Evolutionary conservation across 2,113 vertebrate species (phyloP).

Genomic region (Elgaria multicarinata): DNA sequence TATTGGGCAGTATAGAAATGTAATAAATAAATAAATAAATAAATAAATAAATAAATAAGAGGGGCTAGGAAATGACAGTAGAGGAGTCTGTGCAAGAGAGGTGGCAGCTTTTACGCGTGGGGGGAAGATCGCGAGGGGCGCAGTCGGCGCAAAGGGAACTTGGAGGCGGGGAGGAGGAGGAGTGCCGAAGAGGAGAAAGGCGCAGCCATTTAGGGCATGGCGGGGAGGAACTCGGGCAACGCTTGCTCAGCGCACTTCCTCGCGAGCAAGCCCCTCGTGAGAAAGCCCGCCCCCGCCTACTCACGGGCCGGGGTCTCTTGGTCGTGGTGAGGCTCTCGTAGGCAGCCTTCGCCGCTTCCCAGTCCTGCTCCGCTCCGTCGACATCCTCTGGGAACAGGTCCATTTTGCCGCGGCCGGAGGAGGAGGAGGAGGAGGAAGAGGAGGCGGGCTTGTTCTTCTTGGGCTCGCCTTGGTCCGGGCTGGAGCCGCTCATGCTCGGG

Average conservation of each 20-base stretch:
- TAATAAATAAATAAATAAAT: too few species aligned
- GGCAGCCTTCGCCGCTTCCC: conserved; percentile 80
- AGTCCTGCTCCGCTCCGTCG: conserved; percentile 72
- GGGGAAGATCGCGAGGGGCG: not conserved
- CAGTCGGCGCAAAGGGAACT: too few species aligned
- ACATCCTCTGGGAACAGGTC: not conserved
- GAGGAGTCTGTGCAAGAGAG: too few species aligned
- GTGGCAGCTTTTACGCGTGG: too few species aligned
- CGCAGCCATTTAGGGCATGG: not conserved
- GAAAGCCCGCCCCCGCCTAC: too few species aligned
- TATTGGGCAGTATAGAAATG: too few species aligned
- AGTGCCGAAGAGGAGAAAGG: not conserved
- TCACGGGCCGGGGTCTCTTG: conserved; percentile 82
- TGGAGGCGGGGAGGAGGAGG: too few species aligned
- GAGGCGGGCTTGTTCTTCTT: not conserved
- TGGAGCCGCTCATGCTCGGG: conserved; percentile 46
- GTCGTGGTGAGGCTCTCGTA: conserved; percentile 79
- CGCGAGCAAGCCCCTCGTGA: too few species aligned
- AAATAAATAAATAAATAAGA: too few species aligned
- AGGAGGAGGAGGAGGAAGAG: too few species aligned
- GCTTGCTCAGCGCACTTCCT: not conserved
- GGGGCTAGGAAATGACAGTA: not conserved
- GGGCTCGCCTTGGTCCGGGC: not conserved
- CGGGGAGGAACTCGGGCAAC: not conserved
- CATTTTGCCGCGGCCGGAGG: not conserved